These are phyloP conservation scores for Brenthis hecate DNA, from an alignment of 2,888 invertebrate species.

Conservation along the genomic window DNA sequence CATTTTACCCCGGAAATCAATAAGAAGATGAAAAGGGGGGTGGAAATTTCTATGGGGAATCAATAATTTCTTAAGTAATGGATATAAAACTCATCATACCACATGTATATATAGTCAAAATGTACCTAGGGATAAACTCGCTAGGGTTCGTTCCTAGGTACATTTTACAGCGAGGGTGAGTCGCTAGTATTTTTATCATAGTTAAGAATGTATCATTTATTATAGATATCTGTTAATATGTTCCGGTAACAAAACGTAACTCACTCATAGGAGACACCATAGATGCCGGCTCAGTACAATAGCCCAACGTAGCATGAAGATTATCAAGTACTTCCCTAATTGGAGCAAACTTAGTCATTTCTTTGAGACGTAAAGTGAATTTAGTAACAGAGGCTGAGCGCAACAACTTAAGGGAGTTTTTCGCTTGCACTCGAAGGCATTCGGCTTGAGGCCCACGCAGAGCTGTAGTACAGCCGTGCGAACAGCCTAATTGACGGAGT, in stretches of 20 bases:
- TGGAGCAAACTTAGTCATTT: conserved; percentile 89
- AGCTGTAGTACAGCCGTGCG: conserved; percentile 94
- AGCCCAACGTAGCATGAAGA: conserved; percentile 97
- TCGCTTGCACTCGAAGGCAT: conserved; percentile 92
- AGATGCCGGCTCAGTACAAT: conserved; percentile 95
- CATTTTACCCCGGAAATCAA: too few relatives aligned
- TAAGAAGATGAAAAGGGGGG: too few relatives aligned
- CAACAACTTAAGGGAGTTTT: conserved; percentile 86
- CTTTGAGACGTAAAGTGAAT: conserved; percentile 81
- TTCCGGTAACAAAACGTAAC: conserved; percentile 54
- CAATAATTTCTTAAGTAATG: background rate
- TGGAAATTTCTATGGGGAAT: too few relatives aligned
- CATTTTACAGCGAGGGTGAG: too few relatives aligned
- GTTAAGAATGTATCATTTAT: background rate
- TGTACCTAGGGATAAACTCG: too few relatives aligned
- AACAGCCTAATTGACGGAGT: conserved; percentile 94
- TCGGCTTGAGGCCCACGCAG: conserved; percentile 94
- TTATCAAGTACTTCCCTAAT: conserved; percentile 94
- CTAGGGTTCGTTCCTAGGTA: too few relatives aligned
- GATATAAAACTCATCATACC: too few relatives aligned
- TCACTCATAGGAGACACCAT: conserved; percentile 94
- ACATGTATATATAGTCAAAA: too few relatives aligned
- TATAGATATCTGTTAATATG: background rate
- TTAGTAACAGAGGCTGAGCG: conserved; percentile 82
- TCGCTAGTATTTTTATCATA: background rate